Conservation (phyloP, 2,797 vertebrate genomes). For the Sphenopsis melanotis region DNA sequence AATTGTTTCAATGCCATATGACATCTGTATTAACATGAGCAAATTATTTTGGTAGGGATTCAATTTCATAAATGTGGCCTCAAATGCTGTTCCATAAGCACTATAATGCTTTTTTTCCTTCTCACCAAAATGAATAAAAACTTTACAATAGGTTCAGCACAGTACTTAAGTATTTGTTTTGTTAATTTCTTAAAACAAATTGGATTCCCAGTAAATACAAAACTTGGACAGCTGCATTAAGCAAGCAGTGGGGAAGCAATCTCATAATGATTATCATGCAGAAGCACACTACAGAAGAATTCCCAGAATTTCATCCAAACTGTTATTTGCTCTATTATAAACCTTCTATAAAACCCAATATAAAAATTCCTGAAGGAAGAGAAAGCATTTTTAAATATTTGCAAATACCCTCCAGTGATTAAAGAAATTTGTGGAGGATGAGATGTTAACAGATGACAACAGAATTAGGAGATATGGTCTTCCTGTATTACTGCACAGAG, state of each 20-base stretch:
- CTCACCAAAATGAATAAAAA: conserved; percentile 73
- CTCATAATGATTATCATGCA: conserved; percentile 70
- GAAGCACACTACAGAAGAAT: conserved; percentile 67
- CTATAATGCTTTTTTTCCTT: conserved; percentile 42
- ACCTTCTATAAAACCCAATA: conserved; percentile 71
- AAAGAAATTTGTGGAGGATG: conserved; percentile 59
- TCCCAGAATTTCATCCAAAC: conserved; percentile 77
- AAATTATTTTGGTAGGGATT: conserved; percentile 67
- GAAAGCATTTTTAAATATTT: conserved; percentile 69
- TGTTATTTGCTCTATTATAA: conserved; percentile 77
- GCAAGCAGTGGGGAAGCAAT: conserved; percentile 75
- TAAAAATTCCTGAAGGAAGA: conserved; percentile 76
- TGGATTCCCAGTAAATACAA: conserved; percentile 74
- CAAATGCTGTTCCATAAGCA: conserved; percentile 58
- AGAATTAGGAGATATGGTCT: not conserved
- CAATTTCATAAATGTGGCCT: conserved; percentile 70
- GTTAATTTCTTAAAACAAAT: conserved; percentile 81
- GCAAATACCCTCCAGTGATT: conserved; percentile 68
- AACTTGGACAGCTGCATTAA: conserved; percentile 74
- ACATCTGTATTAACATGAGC: conserved; percentile 31
- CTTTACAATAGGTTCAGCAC: conserved; percentile 65
- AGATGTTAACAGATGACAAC: conserved; percentile 4
- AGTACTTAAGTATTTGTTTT: conserved; percentile 75
- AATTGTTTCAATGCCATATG: not conserved
- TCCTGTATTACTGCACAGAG: not conserved